A percentile compares a stretch with the other conserved stretches of the same genome.
phyloP scores from a whole-genome alignment of 2,888 invertebrate genomes.

The Nymphalis polychloros region DNA sequence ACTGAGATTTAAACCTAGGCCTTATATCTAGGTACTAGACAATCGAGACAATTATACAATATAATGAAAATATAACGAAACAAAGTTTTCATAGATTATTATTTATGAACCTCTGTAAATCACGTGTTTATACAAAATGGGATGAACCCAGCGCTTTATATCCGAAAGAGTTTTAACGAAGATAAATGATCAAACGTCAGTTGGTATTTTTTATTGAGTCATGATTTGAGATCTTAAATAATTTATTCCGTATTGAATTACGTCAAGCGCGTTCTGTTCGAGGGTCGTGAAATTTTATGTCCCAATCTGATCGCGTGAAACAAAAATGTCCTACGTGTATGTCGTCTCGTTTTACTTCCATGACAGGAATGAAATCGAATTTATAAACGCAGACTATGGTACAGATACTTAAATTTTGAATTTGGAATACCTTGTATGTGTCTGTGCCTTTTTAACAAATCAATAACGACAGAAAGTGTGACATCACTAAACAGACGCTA shows the following conservation, averaged over 20 bases:
- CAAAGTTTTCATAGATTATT: neutral
- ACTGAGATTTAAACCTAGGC: no score
- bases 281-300: conserved; percentile 30
- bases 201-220: conserved; percentile 30
- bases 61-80: neutral
- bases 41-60: neutral
- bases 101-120: no score
- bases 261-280: conserved; percentile 18
- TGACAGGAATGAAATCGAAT: neutral
- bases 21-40: no score
- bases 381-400: no score
- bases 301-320: conserved; percentile 26
- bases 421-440: no score
- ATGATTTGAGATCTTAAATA: conserved; percentile 32
- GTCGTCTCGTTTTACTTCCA: neutral
- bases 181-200: conserved; percentile 29
- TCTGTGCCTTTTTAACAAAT: no score
- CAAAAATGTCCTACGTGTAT: neutral
- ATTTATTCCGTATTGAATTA: conserved; percentile 21
- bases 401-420: no score
- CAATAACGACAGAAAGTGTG: no score
- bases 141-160: no score
- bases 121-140: no score
- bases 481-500: no score
- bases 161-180: conserved; percentile 5